Percentiles rank a stretch among this genome's conserved stretches.
Conservation (phyloP, 2,797 vertebrate genomes). For the Alfaro cultratus region DNA sequence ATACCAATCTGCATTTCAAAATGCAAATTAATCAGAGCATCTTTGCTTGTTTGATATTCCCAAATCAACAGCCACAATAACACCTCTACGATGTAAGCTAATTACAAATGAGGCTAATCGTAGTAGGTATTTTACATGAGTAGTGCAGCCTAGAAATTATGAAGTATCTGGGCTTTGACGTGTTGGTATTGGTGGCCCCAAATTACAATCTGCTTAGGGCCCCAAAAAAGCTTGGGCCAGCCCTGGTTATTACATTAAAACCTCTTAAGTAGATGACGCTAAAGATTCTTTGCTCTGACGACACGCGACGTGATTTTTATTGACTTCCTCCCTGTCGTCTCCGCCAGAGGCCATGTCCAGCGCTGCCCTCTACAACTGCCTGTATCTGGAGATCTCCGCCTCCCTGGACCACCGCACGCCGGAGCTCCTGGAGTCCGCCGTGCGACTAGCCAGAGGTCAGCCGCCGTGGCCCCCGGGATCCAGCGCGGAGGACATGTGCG, state of each 20-base stretch:
- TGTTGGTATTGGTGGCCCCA: too few relatives aligned
- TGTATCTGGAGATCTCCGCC: slow-evolving; percentile 89
- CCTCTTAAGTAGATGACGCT: neutral
- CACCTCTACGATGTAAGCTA: too few relatives aligned
- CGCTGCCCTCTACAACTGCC: slow-evolving; percentile 85
- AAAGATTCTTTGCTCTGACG: neutral
- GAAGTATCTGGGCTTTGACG: too few relatives aligned
- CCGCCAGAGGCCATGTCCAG: slow-evolving; percentile 85
- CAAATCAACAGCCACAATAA: too few relatives aligned
- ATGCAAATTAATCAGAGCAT: too few relatives aligned
- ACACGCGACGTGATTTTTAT: neutral
- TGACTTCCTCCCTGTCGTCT: neutral
- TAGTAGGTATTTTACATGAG: too few relatives aligned
- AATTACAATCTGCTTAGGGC: too few relatives aligned
- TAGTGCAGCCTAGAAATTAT: too few relatives aligned
- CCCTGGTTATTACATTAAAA: neutral
- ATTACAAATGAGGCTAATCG: too few relatives aligned
- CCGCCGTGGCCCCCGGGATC: slow-evolving; percentile 71
- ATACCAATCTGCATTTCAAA: too few relatives aligned
- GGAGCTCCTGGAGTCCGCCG: slow-evolving; percentile 86
- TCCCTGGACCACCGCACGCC: slow-evolving; percentile 87
- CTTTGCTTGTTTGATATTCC: too few relatives aligned
- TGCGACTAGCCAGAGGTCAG: slow-evolving; percentile 85
- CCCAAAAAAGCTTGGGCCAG: too few relatives aligned
- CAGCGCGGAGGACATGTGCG: slow-evolving; percentile 61